Conservation (phyloP, 1,140 invertebrate species). For the Batillaria attramentaria region DNA sequence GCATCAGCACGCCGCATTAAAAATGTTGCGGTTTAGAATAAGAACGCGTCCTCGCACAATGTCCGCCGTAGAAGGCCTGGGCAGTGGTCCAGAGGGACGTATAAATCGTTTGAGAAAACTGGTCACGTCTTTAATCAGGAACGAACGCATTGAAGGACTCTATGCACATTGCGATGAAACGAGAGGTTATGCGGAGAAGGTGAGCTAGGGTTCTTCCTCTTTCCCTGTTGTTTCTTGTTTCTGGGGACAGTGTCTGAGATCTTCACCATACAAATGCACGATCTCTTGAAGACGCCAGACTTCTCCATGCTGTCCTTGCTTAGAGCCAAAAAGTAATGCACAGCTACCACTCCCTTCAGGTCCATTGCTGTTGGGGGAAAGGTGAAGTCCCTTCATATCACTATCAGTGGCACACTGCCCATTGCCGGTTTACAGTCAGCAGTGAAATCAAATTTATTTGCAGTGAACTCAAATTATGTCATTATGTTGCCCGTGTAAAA, state of each 20-base stretch:
- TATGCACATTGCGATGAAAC: constrained; percentile 85
- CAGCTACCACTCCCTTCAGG: no score
- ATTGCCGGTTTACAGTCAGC: no score
- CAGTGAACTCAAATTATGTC: no score
- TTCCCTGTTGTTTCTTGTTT: not conserved
- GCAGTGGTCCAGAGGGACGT: constrained; percentile 78
- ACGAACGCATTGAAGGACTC: constrained; percentile 89
- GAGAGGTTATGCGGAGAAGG: constrained; percentile 88
- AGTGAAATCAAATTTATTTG: no score
- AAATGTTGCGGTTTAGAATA: constrained; percentile 78
- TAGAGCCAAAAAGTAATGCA: no score
- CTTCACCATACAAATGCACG: no score
- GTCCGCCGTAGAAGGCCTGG: constrained; percentile 76
- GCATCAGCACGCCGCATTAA: not conserved
- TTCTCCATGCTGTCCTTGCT: no score
- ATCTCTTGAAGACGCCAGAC: no score
- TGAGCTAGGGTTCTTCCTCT: constrained; percentile 38
- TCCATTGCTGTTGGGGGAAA: no score
- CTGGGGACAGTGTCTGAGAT: not conserved
- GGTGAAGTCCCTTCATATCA: no score
- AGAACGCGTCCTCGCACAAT: constrained; percentile 77
- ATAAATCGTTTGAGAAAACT: constrained; percentile 84
- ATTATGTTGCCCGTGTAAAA: no score
- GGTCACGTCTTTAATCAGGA: constrained; percentile 87
- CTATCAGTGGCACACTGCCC: no score